Conservation (phyloP, 2,888 invertebrate species). For the Epirrita christyi region DNA sequence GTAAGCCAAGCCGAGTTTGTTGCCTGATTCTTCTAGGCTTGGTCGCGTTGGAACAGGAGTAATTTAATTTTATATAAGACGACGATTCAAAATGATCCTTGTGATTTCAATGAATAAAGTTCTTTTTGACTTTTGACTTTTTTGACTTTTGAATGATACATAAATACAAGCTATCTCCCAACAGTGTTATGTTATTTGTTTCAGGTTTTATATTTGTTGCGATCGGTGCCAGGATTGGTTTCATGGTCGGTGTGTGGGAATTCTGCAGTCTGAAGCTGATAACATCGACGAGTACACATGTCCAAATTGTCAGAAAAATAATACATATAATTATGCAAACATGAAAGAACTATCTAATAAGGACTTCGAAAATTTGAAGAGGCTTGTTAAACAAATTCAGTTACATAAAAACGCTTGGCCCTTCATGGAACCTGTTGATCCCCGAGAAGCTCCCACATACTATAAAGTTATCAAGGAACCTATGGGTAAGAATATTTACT, state of each 20-base stretch:
- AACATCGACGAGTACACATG: slow-evolving; percentile 98
- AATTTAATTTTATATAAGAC: too few relatives aligned
- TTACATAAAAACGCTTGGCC: slow-evolving; percentile 98
- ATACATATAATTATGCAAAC: slow-evolving; percentile 94
- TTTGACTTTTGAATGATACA: too few relatives aligned
- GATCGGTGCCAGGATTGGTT: slow-evolving; percentile 99
- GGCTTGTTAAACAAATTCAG: slow-evolving; percentile 95
- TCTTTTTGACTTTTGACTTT: too few relatives aligned
- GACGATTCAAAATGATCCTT: too few relatives aligned
- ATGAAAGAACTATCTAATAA: slow-evolving; percentile 92
- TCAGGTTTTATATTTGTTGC: slow-evolving; percentile 98
- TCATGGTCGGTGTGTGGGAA: slow-evolving; percentile 98
- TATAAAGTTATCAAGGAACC: slow-evolving; percentile 98
- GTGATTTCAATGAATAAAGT: too few relatives aligned
- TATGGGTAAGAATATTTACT: slow-evolving; percentile 90
- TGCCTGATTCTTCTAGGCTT: too few relatives aligned
- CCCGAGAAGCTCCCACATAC: slow-evolving; percentile 98
- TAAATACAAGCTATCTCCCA: slow-evolving; percentile 12
- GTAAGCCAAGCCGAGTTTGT: too few relatives aligned
- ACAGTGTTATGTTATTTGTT: slow-evolving; percentile 45
- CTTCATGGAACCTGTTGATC: slow-evolving; percentile 98
- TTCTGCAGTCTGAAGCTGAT: slow-evolving; percentile 96
- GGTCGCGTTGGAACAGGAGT: too few relatives aligned
- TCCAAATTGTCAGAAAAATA: slow-evolving; percentile 97
- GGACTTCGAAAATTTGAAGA: slow-evolving; percentile 93